Percentiles rank a stretch among this genome's conserved stretches.
Evolutionary conservation across 2,797 vertebrate species (phyloP).

Genomic region (Phylloscopus collybita): DNA sequence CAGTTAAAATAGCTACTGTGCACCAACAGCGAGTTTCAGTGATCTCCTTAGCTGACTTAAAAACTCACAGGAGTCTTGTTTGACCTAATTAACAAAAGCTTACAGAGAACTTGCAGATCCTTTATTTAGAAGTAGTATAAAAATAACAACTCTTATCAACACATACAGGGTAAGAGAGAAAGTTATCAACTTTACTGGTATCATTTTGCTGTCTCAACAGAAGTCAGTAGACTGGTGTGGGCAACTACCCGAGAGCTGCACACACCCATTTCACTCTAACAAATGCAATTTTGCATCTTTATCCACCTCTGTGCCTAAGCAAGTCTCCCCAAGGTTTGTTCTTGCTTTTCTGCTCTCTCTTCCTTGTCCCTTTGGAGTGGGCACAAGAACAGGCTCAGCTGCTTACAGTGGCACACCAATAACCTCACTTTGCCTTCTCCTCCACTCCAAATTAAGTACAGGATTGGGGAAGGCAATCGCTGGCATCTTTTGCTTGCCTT

Average conservation of each 20-base stretch:
- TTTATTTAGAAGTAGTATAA: slow-evolving; percentile 54
- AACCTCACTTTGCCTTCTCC: neutral
- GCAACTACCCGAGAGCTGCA: neutral
- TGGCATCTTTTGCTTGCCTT: neutral
- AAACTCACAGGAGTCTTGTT: slow-evolving; percentile 55
- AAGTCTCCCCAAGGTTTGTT: neutral
- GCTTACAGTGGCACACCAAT: neutral
- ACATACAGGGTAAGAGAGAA: neutral
- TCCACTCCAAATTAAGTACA: neutral
- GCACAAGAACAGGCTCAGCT: neutral
- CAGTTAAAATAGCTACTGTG: slow-evolving; percentile 57
- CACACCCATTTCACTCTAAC: neutral
- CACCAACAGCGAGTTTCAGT: slow-evolving; percentile 23
- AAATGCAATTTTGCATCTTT: neutral
- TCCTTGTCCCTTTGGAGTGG: neutral
- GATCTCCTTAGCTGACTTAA: slow-evolving; percentile 61
- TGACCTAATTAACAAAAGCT: slow-evolving; percentile 66
- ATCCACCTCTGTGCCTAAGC: neutral
- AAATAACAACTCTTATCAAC: slow-evolving; percentile 52
- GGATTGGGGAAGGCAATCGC: neutral
- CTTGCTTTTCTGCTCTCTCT: neutral
- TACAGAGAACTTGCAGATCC: slow-evolving; percentile 35
- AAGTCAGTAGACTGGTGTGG: neutral
- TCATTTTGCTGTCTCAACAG: neutral
- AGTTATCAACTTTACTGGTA: neutral